Conservation (phyloP, 2,888 invertebrate genomes). For the Penaeus monodon region DNA sequence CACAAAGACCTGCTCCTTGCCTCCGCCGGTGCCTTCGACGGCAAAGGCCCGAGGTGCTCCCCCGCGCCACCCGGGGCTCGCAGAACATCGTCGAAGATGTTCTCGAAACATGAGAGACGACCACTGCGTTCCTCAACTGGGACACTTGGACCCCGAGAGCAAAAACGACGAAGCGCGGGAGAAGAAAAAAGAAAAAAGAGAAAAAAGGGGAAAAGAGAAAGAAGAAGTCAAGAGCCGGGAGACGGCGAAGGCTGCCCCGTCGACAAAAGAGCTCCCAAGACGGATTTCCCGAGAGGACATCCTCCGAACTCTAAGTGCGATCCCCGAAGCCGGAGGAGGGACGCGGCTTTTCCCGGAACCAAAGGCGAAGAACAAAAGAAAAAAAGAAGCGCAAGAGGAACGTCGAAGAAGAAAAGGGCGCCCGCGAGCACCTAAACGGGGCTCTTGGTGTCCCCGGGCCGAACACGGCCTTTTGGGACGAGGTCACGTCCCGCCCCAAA, state of each 20-base stretch:
- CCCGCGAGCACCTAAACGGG: conserved; percentile 7
- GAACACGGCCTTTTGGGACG: conserved; percentile 60
- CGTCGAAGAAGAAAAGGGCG: conserved; percentile 19
- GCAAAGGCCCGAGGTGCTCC: too few species aligned
- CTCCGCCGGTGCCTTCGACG: too few species aligned
- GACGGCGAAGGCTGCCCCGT: neutral
- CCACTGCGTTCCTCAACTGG: too few species aligned
- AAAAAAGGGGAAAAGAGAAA: conserved; percentile 11
- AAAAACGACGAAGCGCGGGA: neutral
- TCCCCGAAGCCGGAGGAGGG: neutral
- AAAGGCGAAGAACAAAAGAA: neutral
- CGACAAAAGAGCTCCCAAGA: too few species aligned
- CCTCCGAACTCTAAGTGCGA: conserved; percentile 39
- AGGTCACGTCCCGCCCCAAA: conserved; percentile 44
- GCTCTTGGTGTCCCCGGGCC: conserved; percentile 46
- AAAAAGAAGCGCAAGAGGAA: conserved; percentile 30
- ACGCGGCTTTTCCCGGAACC: neutral
- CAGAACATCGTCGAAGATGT: too few species aligned
- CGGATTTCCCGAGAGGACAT: conserved; percentile 34
- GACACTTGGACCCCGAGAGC: neutral
- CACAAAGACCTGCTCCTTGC: too few species aligned
- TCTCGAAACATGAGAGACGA: too few species aligned
- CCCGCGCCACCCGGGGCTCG: too few species aligned
- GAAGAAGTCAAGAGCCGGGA: neutral
- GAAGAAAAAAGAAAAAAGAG: conserved; percentile 4